Evolutionary conservation across 2,888 invertebrate genomes (phyloP).

Genomic region (Drosophila nr. medialis): DNA sequence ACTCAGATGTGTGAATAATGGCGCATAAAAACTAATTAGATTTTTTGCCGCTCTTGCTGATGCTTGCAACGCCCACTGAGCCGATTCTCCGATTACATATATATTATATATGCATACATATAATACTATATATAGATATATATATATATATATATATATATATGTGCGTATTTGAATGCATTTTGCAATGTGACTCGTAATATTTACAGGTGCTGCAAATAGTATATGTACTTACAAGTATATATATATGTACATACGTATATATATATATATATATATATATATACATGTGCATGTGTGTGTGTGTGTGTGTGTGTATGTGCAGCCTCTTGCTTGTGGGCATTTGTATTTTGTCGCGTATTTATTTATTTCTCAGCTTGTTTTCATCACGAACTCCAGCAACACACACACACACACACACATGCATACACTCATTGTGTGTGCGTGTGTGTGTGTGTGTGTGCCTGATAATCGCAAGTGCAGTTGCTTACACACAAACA

Average conservation of each 20-base stretch:
- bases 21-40: constrained; percentile 13
- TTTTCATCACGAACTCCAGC: constrained; percentile 54
- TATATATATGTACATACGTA: not conserved
- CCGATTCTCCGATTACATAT: constrained; percentile 1
- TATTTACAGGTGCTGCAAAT: constrained; percentile 9
- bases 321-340: constrained; percentile 10
- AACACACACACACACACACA: not conserved
- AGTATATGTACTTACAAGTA: not conserved
- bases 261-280: not conserved
- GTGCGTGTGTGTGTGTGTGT: constrained; percentile 32
- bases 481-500: constrained; percentile 52
- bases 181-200: constrained; percentile 3
- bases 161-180: constrained; percentile 2
- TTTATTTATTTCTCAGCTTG: constrained; percentile 44
- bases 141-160: not conserved
- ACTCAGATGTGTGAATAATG: not conserved
- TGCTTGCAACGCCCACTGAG: constrained; percentile 12
- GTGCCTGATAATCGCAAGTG: constrained; percentile 60
- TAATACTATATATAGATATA: not conserved
- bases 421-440: constrained; percentile 2
- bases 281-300: not conserved
- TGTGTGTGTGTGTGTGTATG: not conserved
- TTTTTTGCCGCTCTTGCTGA: constrained; percentile 2
- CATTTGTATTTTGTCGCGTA: constrained; percentile 44
- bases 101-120: not conserved